phyloP scores from a whole-genome alignment of 2,797 vertebrate species.

The Acomys russatus region DNA sequence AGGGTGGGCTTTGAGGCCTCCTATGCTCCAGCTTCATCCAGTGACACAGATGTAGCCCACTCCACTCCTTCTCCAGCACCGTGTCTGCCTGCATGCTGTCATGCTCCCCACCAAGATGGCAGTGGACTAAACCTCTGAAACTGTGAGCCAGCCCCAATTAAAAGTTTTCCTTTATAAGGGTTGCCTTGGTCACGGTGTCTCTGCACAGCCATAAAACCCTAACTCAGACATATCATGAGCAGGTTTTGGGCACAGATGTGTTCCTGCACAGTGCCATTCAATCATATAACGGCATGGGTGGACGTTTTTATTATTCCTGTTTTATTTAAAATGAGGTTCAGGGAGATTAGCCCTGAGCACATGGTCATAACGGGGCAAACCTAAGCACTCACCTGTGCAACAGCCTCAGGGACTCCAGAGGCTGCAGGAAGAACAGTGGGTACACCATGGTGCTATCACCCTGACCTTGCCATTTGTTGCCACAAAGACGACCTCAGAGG shows the following conservation, averaged over 20 bases:
- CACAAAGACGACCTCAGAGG: background rate
- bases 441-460: fast-evolving
- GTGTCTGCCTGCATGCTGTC: background rate
- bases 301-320: background rate
- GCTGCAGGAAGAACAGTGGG: background rate
- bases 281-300: background rate
- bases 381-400: fast-evolving
- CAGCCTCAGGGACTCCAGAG: fast-evolving
- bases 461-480: background rate
- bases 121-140: background rate
- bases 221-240: background rate
- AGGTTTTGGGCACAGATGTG: no score
- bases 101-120: background rate
- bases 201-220: background rate
- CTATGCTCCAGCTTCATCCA: background rate
- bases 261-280: background rate
- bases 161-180: background rate
- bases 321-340: background rate
- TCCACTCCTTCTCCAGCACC: background rate
- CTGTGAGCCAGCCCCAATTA: background rate
- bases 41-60: background rate
- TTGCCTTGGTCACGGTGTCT: background rate
- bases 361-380: background rate
- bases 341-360: background rate
- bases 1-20: background rate